phyloP scores from a whole-genome alignment of 2,797 vertebrate species.

The Hydrolagus colliei region DNA sequence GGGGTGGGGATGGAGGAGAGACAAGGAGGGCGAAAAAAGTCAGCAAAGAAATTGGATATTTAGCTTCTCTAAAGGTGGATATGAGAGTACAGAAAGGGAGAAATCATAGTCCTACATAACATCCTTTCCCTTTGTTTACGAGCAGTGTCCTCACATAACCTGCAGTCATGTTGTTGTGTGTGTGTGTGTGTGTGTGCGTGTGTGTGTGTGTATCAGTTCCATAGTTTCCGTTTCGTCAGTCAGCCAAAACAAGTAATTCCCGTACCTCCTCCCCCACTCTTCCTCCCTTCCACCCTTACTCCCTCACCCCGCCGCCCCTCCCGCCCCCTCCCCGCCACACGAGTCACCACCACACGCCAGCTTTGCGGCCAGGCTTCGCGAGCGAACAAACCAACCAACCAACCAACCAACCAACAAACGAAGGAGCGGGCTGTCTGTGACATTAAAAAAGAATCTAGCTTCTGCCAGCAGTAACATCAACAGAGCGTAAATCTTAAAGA shows the following conservation, averaged over 20 bases:
- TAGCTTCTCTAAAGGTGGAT: too few species aligned
- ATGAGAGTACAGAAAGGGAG: background rate
- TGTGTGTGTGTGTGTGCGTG: too few species aligned
- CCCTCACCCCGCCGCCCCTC: background rate
- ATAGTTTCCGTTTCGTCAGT: slow-evolving; percentile 17
- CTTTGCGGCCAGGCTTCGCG: background rate
- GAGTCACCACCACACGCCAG: background rate
- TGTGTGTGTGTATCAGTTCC: slow-evolving; percentile 7
- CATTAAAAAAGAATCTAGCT: background rate
- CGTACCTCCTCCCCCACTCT: background rate
- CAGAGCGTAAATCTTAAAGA: slow-evolving; percentile 27
- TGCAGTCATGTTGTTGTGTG: background rate
- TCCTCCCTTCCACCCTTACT: too few species aligned
- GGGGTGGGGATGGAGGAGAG: too few species aligned
- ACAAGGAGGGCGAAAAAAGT: too few species aligned
- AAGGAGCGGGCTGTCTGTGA: too few species aligned
- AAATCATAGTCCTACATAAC: background rate
- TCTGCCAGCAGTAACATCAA: slow-evolving; percentile 29
- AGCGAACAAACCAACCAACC: background rate
- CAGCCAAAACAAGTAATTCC: background rate
- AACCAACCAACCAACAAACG: background rate
- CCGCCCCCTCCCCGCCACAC: background rate
- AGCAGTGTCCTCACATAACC: slow-evolving; percentile 20
- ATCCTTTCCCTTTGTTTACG: background rate
- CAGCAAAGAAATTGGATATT: too few species aligned